Conservation (phyloP, 1,140 invertebrate genomes). For the Pogonus chalceus region DNA sequence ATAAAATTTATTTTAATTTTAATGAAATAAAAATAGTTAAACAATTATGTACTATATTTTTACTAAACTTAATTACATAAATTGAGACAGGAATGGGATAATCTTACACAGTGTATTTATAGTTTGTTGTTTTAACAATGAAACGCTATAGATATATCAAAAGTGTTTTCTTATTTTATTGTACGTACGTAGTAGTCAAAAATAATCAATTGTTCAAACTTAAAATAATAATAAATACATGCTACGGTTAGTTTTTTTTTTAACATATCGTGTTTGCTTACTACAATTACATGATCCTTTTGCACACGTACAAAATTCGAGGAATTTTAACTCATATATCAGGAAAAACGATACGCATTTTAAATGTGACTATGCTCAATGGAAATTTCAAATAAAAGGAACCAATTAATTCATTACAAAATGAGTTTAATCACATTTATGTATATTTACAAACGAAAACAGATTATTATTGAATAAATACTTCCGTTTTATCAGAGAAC, state of each 20-base stretch:
- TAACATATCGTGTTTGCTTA: too few species aligned
- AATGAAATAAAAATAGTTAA: too few species aligned
- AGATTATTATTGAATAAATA: neutral
- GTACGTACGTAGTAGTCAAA: slow-evolving; percentile 3
- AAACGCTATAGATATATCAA: neutral
- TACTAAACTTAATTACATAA: too few species aligned
- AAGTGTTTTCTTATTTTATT: neutral
- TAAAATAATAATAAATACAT: slow-evolving; percentile 7
- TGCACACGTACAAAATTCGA: too few species aligned
- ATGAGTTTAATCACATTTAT: slow-evolving; percentile 3
- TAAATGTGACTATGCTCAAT: too few species aligned
- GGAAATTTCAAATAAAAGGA: too few species aligned
- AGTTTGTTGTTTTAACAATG: neutral
- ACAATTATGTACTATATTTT: too few species aligned
- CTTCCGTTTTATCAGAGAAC: neutral
- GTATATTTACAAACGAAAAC: slow-evolving; percentile 7
- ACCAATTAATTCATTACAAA: slow-evolving; percentile 3
- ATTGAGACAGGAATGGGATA: neutral
- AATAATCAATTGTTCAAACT: slow-evolving; percentile 1
- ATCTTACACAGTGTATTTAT: neutral
- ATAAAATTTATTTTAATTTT: too few species aligned
- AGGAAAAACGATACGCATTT: too few species aligned
- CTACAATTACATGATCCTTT: too few species aligned
- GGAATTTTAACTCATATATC: too few species aligned
- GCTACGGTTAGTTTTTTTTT: too few species aligned